These are phyloP conservation scores for Zosterops lateralis DNA, from an alignment of 2,113 vertebrate genomes.

Conservation along the genomic window DNA sequence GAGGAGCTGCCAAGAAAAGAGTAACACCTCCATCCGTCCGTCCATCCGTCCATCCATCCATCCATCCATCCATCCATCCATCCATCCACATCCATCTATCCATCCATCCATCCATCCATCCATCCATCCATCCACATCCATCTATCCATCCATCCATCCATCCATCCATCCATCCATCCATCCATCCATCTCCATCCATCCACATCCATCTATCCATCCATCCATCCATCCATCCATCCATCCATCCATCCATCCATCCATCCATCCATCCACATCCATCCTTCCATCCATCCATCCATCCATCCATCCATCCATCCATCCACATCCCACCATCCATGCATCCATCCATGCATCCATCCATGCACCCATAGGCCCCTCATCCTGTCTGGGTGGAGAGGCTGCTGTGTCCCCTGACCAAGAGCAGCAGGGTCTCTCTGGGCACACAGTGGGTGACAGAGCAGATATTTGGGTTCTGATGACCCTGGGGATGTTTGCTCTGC, in stretches of 20 bases:
- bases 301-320: too few relatives aligned
- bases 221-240: too few relatives aligned
- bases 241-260: too few relatives aligned
- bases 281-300: too few relatives aligned
- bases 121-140: neutral
- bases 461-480: neutral
- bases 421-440: neutral
- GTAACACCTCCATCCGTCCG: neutral
- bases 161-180: neutral
- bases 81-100: neutral
- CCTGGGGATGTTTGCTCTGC: neutral
- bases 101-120: neutral
- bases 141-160: neutral
- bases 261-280: too few relatives aligned
- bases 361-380: accelerated
- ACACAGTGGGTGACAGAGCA: accelerated
- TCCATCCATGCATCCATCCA: neutral
- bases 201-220: too few relatives aligned
- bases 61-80: neutral
- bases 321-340: too few relatives aligned
- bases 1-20: neutral
- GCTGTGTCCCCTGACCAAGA: neutral
- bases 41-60: neutral
- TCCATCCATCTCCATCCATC: too few relatives aligned
- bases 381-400: neutral